Conservation (phyloP, 2,888 invertebrate species). For the Pediacus dermestoides region DNA sequence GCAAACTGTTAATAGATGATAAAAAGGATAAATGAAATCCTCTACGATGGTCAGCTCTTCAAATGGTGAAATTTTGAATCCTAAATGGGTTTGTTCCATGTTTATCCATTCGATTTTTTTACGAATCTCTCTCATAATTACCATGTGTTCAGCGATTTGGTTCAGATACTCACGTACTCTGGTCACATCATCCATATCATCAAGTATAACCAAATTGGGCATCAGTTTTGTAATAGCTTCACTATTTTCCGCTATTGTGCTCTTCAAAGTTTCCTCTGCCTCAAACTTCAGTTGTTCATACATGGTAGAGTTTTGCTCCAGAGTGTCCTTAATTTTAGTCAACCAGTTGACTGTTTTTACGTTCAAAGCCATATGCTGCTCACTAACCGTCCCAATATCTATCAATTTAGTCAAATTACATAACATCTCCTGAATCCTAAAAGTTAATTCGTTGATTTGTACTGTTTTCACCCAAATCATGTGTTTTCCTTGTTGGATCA, state of each 20-base stretch:
- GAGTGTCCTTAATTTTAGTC: slow-evolving; percentile 72
- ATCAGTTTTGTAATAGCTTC: slow-evolving; percentile 67
- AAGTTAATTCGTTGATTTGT: slow-evolving; percentile 65
- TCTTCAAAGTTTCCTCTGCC: slow-evolving; percentile 76
- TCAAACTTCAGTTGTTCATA: slow-evolving; percentile 80
- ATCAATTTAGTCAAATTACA: slow-evolving; percentile 66
- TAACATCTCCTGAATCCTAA: slow-evolving; percentile 66
- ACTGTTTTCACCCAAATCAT: slow-evolving; percentile 75
- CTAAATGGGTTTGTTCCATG: slow-evolving; percentile 81
- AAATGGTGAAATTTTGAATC: slow-evolving; percentile 73
- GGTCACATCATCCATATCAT: slow-evolving; percentile 77
- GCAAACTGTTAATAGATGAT: slow-evolving; percentile 64
- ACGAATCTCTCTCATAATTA: slow-evolving; percentile 71
- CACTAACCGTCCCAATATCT: slow-evolving; percentile 70
- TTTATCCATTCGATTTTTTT: slow-evolving; percentile 82
- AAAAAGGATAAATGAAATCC: slow-evolving; percentile 66
- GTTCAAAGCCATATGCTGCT: slow-evolving; percentile 75
- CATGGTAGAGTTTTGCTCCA: slow-evolving; percentile 73
- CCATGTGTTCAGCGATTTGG: slow-evolving; percentile 71
- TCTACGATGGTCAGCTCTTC: slow-evolving; percentile 77
- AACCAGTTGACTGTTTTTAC: slow-evolving; percentile 83
- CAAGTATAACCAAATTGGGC: slow-evolving; percentile 71
- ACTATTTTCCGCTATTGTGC: slow-evolving; percentile 67
- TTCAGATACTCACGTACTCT: slow-evolving; percentile 72
- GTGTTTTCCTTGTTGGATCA: slow-evolving; percentile 73